A percentile compares a stretch with the other conserved stretches of the same genome.
phyloP scores from a whole-genome alignment of 53 echinoderm and acorn worm genomes.

The Paracentrotus lividus region DNA sequence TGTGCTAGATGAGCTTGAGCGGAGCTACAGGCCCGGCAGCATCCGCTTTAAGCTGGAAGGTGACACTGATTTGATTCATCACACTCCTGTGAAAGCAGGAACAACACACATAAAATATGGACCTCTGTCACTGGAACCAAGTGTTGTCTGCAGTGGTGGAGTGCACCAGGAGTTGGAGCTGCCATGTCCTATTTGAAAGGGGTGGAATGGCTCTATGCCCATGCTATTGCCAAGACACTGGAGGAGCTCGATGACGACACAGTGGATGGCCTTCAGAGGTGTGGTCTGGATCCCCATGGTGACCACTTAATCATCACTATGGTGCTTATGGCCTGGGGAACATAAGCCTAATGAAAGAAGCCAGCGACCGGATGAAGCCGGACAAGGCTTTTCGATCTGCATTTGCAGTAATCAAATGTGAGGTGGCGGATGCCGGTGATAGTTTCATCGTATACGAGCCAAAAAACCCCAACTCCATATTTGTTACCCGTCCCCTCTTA shows the following conservation, averaged over 20 bases:
- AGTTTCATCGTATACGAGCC: constrained; percentile 19
- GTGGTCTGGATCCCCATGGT: constrained; percentile 47
- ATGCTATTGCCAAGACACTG: constrained; percentile 75
- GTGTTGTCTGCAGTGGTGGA: constrained; percentile 13
- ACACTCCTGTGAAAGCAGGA: constrained; percentile 68
- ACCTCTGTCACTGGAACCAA: constrained; percentile 60
- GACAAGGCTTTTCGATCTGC: constrained; percentile 75
- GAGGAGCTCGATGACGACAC: constrained; percentile 71
- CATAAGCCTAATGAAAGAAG: constrained; percentile 26
- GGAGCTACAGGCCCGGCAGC: constrained; percentile 70
- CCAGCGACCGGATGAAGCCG: constrained; percentile 55
- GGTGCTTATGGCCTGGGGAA: constrained; percentile 73
- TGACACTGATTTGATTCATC: constrained; percentile 53
- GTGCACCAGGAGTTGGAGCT: constrained; percentile 52
- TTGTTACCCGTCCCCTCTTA: constrained; percentile 59
- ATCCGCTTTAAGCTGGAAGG: constrained; percentile 68
- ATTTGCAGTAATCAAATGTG: constrained; percentile 67
- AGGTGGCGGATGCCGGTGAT: too few species aligned
- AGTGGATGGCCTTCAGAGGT: not conserved
- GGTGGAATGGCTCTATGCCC: constrained; percentile 62
- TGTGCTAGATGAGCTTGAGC: constrained; percentile 53
- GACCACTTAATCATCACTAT: not conserved
- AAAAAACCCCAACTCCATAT: constrained; percentile 39
- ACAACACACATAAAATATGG: not conserved
- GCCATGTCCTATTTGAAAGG: constrained; percentile 66